A percentile compares a stretch with the other conserved stretches of the same genome.
These are phyloP conservation scores for Lepidochrysops patricia DNA, from an alignment of 2,888 invertebrate genomes.

Conservation along the genomic window DNA sequence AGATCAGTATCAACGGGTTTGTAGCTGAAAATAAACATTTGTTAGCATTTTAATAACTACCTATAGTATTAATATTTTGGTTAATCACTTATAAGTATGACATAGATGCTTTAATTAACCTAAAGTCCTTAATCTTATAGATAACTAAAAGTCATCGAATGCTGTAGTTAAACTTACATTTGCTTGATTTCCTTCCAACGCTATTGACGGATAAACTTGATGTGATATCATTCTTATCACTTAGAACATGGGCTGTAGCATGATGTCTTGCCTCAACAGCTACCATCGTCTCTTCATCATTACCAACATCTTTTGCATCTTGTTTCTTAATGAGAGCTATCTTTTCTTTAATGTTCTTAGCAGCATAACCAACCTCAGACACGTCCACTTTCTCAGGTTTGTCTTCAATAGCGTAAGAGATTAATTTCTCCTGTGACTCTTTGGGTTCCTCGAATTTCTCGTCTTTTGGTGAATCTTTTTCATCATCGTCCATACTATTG, in stretches of 20 bases:
- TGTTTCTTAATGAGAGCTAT: constrained; percentile 70
- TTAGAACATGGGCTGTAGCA: constrained; percentile 52
- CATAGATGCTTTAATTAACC: no score
- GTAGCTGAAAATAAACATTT: constrained; percentile 41
- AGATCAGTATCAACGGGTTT: constrained; percentile 79
- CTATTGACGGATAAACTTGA: constrained; percentile 77
- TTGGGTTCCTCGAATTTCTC: constrained; percentile 49
- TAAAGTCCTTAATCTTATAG: background rate
- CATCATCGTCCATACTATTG: constrained; percentile 38
- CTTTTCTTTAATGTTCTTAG: constrained; percentile 68
- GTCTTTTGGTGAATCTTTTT: constrained; percentile 42
- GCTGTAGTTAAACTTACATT: constrained; percentile 38
- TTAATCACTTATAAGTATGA: no score
- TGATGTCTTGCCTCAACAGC: constrained; percentile 75
- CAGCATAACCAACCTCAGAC: constrained; percentile 35
- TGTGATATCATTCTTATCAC: constrained; percentile 67
- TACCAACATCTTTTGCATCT: constrained; percentile 60
- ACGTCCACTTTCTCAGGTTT: constrained; percentile 59
- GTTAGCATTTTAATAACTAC: no score
- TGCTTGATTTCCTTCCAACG: constrained; percentile 66
- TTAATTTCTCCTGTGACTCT: constrained; percentile 69
- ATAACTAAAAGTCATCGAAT: background rate
- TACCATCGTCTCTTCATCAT: constrained; percentile 75
- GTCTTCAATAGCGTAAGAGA: constrained; percentile 66
- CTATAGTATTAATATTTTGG: no score